A percentile compares a stretch with the other conserved stretches of the same genome.
Evolutionary conservation across 2,113 vertebrate species (phyloP).

Genomic region (Chlorodrepanis virens): DNA sequence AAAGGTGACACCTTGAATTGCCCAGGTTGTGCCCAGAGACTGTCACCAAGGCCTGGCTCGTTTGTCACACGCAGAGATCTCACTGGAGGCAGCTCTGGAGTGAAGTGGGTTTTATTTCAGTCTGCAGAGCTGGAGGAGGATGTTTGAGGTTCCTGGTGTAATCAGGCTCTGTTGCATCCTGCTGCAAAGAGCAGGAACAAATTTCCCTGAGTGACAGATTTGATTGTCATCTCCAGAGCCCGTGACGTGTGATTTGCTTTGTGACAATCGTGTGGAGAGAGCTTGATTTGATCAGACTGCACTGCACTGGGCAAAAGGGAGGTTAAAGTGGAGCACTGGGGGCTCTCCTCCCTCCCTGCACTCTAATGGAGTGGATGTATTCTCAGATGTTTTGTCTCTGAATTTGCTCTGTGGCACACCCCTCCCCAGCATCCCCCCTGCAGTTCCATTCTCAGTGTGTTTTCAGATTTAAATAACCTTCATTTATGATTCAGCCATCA

Average conservation of each 20-base stretch:
- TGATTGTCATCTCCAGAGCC: slow-evolving; percentile 24
- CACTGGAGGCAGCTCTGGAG: slow-evolving; percentile 17
- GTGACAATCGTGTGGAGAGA: not conserved
- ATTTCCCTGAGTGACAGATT: not conserved
- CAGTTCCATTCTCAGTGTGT: not conserved
- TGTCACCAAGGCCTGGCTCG: slow-evolving; percentile 14
- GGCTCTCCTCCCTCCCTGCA: not conserved
- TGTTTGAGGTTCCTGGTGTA: not conserved
- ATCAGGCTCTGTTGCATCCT: slow-evolving; percentile 1
- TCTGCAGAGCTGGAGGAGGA: not conserved
- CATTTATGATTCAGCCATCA: not conserved
- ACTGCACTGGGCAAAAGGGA: not conserved
- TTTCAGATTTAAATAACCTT: slow-evolving; percentile 30
- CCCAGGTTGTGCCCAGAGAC: slow-evolving; percentile 61
- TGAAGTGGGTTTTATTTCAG: slow-evolving; percentile 10
- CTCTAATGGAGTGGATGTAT: not conserved
- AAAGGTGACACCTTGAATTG: slow-evolving; percentile 71
- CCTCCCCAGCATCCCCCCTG: not conserved
- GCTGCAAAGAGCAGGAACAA: not conserved
- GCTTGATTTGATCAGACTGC: slow-evolving; percentile 1
- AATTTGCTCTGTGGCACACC: not conserved
- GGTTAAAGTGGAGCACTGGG: not conserved
- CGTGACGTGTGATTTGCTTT: slow-evolving; percentile 17
- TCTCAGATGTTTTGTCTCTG: slow-evolving; percentile 32
- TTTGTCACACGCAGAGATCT: slow-evolving; percentile 31